Evolutionary conservation across 1,140 invertebrate species (phyloP).

Genomic region (Psix sp.): DNA sequence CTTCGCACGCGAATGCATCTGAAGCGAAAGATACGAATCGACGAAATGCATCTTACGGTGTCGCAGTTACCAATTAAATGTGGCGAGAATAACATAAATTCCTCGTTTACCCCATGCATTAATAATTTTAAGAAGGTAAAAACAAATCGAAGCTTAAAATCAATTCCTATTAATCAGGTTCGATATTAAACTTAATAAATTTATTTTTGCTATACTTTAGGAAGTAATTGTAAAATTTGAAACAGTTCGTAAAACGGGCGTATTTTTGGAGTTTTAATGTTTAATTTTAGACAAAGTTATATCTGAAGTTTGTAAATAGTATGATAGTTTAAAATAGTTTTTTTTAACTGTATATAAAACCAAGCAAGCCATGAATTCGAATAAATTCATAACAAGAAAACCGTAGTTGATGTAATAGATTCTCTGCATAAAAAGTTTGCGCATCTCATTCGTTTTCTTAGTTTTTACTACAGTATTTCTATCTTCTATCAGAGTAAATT

Average conservation of each 20-base stretch:
- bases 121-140: slow-evolving; percentile 46
- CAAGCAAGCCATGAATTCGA: too few species aligned
- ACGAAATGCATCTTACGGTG: slow-evolving; percentile 62
- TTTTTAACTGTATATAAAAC: too few species aligned
- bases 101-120: slow-evolving; percentile 51
- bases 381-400: too few species aligned
- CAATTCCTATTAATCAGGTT: slow-evolving; percentile 28
- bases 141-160: slow-evolving; percentile 36
- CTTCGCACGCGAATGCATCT: slow-evolving; percentile 67
- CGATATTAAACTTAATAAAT: slow-evolving; percentile 34
- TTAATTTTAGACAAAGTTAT: slow-evolving; percentile 16
- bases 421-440: slow-evolving; percentile 39
- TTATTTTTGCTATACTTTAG: too few species aligned
- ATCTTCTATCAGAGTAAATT: slow-evolving; percentile 49
- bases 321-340: too few species aligned
- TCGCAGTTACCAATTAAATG: slow-evolving; percentile 67
- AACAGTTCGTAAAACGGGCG: too few species aligned
- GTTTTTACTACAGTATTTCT: slow-evolving; percentile 25
- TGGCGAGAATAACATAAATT: slow-evolving; percentile 65
- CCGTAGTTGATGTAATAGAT: too few species aligned
- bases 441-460: slow-evolving; percentile 13
- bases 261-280: too few species aligned
- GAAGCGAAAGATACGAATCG: slow-evolving; percentile 67
- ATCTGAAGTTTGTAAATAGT: too few species aligned
- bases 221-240: too few species aligned